Conservation (phyloP, 2,888 invertebrate genomes). For the Torymus tubicola region DNA sequence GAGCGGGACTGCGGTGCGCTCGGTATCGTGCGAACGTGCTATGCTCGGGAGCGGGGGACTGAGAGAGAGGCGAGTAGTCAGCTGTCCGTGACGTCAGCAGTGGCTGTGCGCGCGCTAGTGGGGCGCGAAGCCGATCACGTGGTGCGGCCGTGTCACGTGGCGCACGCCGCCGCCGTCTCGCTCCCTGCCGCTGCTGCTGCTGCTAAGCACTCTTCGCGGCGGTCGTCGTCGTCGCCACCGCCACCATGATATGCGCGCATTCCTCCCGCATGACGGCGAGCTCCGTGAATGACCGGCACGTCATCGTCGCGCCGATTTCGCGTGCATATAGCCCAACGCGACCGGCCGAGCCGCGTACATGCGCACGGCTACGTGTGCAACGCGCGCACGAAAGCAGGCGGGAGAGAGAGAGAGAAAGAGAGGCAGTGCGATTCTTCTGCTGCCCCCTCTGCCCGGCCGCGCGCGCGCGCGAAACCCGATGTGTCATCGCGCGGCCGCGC, state of each 20-base stretch:
- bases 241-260: slow-evolving; percentile 63
- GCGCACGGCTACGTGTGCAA: slow-evolving; percentile 62
- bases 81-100: slow-evolving; percentile 73
- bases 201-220: slow-evolving; percentile 57
- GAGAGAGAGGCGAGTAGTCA: slow-evolving; percentile 65
- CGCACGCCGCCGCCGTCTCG: slow-evolving; percentile 60
- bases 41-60: too few relatives aligned
- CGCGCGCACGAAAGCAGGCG: background rate
- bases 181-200: slow-evolving; percentile 21
- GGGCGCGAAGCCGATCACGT: slow-evolving; percentile 66
- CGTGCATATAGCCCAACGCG: slow-evolving; percentile 30
- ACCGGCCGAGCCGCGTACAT: too few relatives aligned
- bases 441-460: background rate
- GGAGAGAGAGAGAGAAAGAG: too few relatives aligned
- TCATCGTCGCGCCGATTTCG: slow-evolving; percentile 68
- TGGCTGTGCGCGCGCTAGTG: slow-evolving; percentile 41
- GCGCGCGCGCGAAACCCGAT: slow-evolving; percentile 63
- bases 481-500: slow-evolving; percentile 66
- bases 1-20: too few relatives aligned
- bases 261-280: slow-evolving; percentile 72
- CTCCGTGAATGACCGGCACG: slow-evolving; percentile 74
- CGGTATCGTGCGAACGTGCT: too few relatives aligned
- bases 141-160: slow-evolving; percentile 71
- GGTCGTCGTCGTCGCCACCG: slow-evolving; percentile 42
- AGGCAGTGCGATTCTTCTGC: background rate